A percentile compares a stretch with the other conserved stretches of the same genome.
Evolutionary conservation across 2,888 invertebrate species (phyloP).

Genomic region (Lochmaea crataegi): DNA sequence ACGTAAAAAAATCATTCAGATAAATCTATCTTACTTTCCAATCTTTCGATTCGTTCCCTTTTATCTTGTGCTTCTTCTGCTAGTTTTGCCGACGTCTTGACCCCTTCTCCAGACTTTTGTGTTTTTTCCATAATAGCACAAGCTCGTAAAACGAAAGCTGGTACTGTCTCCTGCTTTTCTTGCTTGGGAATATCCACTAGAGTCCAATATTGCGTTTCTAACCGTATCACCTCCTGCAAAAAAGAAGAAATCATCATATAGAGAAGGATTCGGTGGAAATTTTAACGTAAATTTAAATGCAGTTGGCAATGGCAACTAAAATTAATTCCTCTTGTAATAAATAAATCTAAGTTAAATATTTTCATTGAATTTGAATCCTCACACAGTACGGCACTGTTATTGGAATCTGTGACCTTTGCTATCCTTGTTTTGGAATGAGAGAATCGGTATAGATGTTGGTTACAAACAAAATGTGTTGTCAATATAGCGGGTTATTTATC

Average conservation of each 20-base stretch:
- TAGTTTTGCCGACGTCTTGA: slow-evolving; percentile 84
- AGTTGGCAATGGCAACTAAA: too few relatives aligned
- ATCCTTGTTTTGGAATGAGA: too few relatives aligned
- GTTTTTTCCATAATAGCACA: slow-evolving; percentile 94
- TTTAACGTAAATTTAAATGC: neutral
- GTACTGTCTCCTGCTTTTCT: slow-evolving; percentile 93
- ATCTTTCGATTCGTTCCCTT: slow-evolving; percentile 85
- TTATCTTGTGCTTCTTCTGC: slow-evolving; percentile 89
- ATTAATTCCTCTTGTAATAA: too few relatives aligned
- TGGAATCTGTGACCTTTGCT: too few relatives aligned
- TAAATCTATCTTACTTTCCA: slow-evolving; percentile 76
- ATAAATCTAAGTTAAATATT: too few relatives aligned
- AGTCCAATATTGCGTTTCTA: slow-evolving; percentile 95
- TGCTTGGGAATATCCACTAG: slow-evolving; percentile 93
- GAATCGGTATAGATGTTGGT: too few relatives aligned
- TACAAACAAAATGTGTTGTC: too few relatives aligned
- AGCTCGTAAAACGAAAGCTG: slow-evolving; percentile 89
- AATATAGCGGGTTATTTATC: too few relatives aligned
- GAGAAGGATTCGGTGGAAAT: neutral
- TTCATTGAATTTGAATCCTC: too few relatives aligned
- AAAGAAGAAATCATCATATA: slow-evolving; percentile 20
- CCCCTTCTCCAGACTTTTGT: slow-evolving; percentile 89
- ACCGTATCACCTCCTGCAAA: slow-evolving; percentile 85
- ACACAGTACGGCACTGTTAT: too few relatives aligned
- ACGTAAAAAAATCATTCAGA: neutral